Base-by-base conservation (phyloP, 2,113 vertebrate genomes). In the Chrysochloris asiatica region DNA sequence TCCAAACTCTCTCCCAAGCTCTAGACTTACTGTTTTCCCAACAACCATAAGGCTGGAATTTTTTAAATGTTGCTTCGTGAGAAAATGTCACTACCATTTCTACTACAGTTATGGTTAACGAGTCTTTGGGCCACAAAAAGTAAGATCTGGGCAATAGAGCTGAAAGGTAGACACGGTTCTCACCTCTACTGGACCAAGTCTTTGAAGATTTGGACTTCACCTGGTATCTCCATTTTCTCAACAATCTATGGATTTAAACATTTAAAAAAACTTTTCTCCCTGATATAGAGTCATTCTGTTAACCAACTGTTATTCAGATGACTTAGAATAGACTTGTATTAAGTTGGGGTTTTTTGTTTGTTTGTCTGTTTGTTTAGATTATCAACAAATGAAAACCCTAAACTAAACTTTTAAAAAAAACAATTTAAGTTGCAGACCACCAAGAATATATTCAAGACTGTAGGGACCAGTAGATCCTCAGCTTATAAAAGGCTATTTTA, bases 351-450 rank as follows among this genome's bases (percentile, higher is more conserved):
- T 33, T 80, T 73, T 88, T 86, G 59, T 80, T 65, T 80, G n/a
- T n/a, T n/a, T n/a, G n/a, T n/a, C n/a, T n/a, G n/a, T n/a, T 88
- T 86, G 59, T 80, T 65, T 80, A 92, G 38, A 17, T 78, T 86
- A 61, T 83, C 79, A 67, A 41, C 24, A 88, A 80, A 56, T 48
- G 10, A 83, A 93, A 88, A 85, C 38, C 28, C 54, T 73, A 83
- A 59, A 79, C 33, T 54, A 33, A 78, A 86, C 65, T 83, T 77
- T 21, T 33, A 63, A 63, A 45, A 30, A n/a, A 43, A 33, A 10
- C 56, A 63, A 52, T 52, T 65, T 73, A 69, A 86, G 17, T 65
- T 90, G 8, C 59, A 81, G 43, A 71, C 38, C 45, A 65, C 65
- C 13, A 54, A n/a, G 17, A 63, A 75, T 12, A 83, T 24, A 52